Base-by-base conservation (phyloP, 2,113 vertebrate species). In the Scortum barcoo region DNA sequence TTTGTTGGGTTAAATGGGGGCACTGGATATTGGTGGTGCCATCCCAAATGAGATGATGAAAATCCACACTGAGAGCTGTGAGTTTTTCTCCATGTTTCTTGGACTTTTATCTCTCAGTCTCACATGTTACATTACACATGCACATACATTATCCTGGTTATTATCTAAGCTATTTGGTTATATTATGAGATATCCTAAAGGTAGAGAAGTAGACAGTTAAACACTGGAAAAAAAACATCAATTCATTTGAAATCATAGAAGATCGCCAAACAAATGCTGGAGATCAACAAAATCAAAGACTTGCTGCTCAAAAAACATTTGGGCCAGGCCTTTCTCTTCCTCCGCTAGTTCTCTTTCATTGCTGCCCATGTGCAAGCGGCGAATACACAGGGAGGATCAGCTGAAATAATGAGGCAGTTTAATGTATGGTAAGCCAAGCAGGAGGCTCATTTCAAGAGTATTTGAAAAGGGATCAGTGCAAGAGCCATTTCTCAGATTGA, bases 391-490 rank as follows among this genome's bases (percentile, higher is more conserved):
- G 8, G 4, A 68, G 33, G 50, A 87, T 50, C 44, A 51, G 40
- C 63, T 57, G 44, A 65, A 81, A 86, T 77, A 87, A 87, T 50
- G 62, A 92, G 58, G 53, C 19, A 16, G 24, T 72, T 24, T 42
- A 70, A 86, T 74, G 72, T 82, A 83, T 85, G 72, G 72, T 87
- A 87, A 85, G 53, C 76, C 72, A 61, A 78, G 54, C 84, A 78
- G 75, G 60, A 89, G 61, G 81, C 66, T 93, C 80, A 87, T 85
- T 89, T 89, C 72, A 78, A 80, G 82, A 84, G 61, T 84, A 65
- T 90, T 88, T 89, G 76, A 86, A 78, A 85, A 87, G 24, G 70
- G 86, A 90, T 93, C 87, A 88, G 80, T 13, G 2, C 2, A 12
- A 76, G 50, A 84, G 72, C 56, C 24, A 54, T 86, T 86, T 78